These are phyloP conservation scores for Merodon equestris DNA, from an alignment of 2,888 invertebrate genomes.

Conservation along the genomic window DNA sequence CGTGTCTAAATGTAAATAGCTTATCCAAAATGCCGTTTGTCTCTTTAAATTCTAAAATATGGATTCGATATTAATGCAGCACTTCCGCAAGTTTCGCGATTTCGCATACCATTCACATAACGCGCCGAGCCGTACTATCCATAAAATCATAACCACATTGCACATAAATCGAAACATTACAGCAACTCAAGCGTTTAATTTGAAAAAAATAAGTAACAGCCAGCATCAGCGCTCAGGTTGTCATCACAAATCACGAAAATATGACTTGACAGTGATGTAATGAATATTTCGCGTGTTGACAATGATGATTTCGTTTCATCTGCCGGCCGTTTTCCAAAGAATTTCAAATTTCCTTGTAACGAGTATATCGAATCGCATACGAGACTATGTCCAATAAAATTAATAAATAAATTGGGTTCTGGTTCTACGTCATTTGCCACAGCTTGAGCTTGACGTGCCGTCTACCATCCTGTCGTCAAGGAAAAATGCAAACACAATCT, in stretches of 20 bases:
- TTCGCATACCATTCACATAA: conserved; percentile 12
- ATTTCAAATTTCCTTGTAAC: neutral
- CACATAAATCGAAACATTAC: conserved; percentile 18
- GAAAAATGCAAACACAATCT: conserved; percentile 13
- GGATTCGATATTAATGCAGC: no score
- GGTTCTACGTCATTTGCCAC: conserved; percentile 19
- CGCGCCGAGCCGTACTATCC: conserved; percentile 5
- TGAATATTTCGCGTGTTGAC: conserved; percentile 2
- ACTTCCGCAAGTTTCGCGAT: no score
- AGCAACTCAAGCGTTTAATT: conserved; percentile 21
- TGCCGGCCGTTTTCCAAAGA: conserved; percentile 26
- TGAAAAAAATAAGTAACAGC: neutral
- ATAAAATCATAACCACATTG: conserved; percentile 16
- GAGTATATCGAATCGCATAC: neutral
- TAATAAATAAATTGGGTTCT: conserved; percentile 8
- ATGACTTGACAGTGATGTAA: conserved; percentile 40
- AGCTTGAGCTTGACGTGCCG: neutral
- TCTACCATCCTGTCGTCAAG: neutral
- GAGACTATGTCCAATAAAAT: neutral
- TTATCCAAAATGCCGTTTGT: no score
- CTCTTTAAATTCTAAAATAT: no score
- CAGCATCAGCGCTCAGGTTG: conserved; percentile 7
- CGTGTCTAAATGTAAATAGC: no score
- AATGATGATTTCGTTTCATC: conserved; percentile 25
- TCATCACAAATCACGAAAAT: conserved; percentile 42